phyloP scores from a whole-genome alignment of 2,888 invertebrate genomes.

The Andrena flavipes region DNA sequence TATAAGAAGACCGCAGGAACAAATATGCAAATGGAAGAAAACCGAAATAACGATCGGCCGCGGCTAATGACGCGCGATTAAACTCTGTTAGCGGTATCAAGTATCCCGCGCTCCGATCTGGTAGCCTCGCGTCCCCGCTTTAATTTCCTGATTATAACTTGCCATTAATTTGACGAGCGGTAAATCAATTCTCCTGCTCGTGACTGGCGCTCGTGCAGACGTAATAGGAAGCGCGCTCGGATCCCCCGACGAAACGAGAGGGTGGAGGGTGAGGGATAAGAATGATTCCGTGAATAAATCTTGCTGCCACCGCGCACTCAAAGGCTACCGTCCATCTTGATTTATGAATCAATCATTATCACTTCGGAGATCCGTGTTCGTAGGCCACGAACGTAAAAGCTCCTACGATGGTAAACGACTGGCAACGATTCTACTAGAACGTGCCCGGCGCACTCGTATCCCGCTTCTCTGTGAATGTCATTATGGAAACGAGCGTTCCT shows the following conservation, averaged over 20 bases:
- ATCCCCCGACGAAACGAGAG: conserved; percentile 6
- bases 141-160: conserved; percentile 46
- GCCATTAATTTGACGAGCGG: conserved; percentile 55
- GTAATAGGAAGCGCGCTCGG: conserved; percentile 49
- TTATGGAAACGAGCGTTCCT: conserved; percentile 41
- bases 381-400: conserved; percentile 19
- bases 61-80: conserved; percentile 53
- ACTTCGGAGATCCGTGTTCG: conserved; percentile 40
- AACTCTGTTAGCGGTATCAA: conserved; percentile 36
- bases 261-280: background rate
- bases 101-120: conserved; percentile 8
- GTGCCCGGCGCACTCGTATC: conserved; percentile 4
- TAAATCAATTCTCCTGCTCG: conserved; percentile 50
- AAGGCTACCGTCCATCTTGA: conserved; percentile 38
- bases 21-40: conserved; percentile 43
- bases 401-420: background rate
- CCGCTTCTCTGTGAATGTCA: conserved; percentile 38
- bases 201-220: conserved; percentile 41
- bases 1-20: background rate
- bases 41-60: conserved; percentile 45
- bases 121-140: conserved; percentile 15
- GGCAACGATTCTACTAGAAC: conserved; percentile 33
- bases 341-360: conserved; percentile 64
- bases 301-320: conserved; percentile 46
- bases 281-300: conserved; percentile 58